Evolutionary conservation across 2,888 invertebrate genomes (phyloP), one percentile per base, ranked within the genome.

Genomic region (Ophraella communa): DNA sequence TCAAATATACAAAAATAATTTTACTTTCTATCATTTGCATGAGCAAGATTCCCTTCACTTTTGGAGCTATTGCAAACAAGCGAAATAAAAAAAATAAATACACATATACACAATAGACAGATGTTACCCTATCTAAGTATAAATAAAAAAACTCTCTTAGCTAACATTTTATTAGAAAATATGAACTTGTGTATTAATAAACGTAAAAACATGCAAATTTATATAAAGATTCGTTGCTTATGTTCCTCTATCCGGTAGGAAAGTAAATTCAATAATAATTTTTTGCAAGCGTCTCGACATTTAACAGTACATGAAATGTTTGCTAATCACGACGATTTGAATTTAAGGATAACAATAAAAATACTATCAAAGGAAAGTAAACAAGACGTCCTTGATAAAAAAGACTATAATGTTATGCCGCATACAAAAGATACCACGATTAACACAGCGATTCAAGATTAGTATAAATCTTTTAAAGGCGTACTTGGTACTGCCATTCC

Each of bases 11-110:
- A 68, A 67, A 67, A 69, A 71, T 72, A 68, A 8, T 72, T 71
- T 18, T 65, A 72, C 75, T 75, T 75, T 75, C 75, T 73, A 75
- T 74, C 69, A 75, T 75, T 75, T 74, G 72, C 75, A 75, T 75
- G 72, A 58, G 63, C n/a, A 44, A 68, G 62, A 64, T 71, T 68
- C 73, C 74, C 73, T 75, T 75, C 75, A 75, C 75, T 75, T 70
- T 69, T 55, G 67, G 66, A 70, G 71, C 67, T 72, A 71, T 62
- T 69, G 62, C 56, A 68, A 59, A 35, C 5, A 4, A 33, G 10
- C 45, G 21, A 33, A 39, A 47, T 44, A 55, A 44, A 61, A 55
- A 59, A n/a, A n/a, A n/a, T n/a, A n/a, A n/a, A n/a, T n/a, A n/a
- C n/a, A n/a, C n/a, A n/a, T n/a, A n/a, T n/a, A n/a, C n/a, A n/a